Conservation (phyloP, 1,140 invertebrate species). For the Pristionchus pacificus region DNA sequence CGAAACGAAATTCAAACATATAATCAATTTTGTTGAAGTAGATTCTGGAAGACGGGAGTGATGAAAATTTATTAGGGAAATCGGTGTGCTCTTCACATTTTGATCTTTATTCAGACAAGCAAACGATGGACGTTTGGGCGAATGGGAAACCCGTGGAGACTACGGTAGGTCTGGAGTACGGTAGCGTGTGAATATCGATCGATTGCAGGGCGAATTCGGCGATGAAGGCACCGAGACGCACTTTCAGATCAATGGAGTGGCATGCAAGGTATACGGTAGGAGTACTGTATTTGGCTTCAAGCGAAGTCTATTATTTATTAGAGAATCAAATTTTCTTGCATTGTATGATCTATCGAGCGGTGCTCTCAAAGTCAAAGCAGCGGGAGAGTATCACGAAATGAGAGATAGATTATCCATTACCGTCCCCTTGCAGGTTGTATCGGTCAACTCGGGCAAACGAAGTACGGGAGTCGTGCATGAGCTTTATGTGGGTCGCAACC, state of each 20-base stretch:
- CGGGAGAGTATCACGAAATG: too few relatives aligned
- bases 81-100: too few relatives aligned
- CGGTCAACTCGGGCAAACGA: conserved; percentile 61
- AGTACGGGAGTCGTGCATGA: conserved; percentile 59
- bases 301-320: background rate
- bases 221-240: conserved; percentile 77
- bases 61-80: too few relatives aligned
- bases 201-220: conserved; percentile 70
- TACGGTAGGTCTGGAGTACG: conserved; percentile 59
- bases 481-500: conserved; percentile 56
- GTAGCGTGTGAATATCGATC: background rate
- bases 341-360: too few relatives aligned
- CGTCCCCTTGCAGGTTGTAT: conserved; percentile 63
- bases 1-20: too few relatives aligned
- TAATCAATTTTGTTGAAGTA: too few relatives aligned
- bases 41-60: too few relatives aligned
- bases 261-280: conserved; percentile 49
- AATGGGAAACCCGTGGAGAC: conserved; percentile 71
- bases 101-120: conserved; percentile 74
- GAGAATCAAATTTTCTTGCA: too few relatives aligned
- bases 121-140: conserved; percentile 73
- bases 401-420: background rate
- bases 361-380: too few relatives aligned
- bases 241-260: conserved; percentile 65
- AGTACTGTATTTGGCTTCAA: background rate